Conservation (phyloP, 2,113 vertebrate genomes). For the Misgurnus anguillicaudatus region DNA sequence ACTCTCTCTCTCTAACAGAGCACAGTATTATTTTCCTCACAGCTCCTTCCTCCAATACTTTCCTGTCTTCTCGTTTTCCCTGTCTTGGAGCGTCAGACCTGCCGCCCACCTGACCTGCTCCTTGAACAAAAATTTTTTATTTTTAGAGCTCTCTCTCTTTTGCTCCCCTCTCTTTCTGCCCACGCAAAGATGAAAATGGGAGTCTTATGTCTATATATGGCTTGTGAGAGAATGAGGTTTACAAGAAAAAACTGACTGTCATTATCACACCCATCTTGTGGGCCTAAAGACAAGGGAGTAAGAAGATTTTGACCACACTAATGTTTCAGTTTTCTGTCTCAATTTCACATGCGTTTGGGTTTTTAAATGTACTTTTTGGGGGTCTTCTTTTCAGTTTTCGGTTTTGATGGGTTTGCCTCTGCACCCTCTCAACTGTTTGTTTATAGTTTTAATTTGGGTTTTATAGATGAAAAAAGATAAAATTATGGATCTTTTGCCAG, state of each 20-base stretch:
- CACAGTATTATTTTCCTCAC: slow-evolving; percentile 45
- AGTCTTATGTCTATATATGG: slow-evolving; percentile 58
- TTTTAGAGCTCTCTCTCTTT: slow-evolving; percentile 71
- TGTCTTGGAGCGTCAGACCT: slow-evolving; percentile 57
- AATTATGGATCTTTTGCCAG: too few species aligned
- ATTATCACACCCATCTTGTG: slow-evolving; percentile 43
- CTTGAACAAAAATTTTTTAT: slow-evolving; percentile 77
- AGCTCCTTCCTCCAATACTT: neutral
- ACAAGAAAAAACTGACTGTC: slow-evolving; percentile 45
- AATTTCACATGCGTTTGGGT: neutral
- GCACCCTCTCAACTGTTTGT: neutral
- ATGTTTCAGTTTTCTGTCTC: slow-evolving; percentile 14
- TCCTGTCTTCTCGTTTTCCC: slow-evolving; percentile 38
- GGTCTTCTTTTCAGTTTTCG: neutral
- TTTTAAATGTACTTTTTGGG: neutral
- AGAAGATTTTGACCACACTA: slow-evolving; percentile 24
- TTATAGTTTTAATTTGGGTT: too few species aligned
- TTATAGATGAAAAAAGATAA: neutral
- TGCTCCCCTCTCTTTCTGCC: slow-evolving; percentile 38
- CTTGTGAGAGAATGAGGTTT: slow-evolving; percentile 54
- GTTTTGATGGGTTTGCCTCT: neutral
- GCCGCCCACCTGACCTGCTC: slow-evolving; percentile 67
- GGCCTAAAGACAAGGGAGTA: slow-evolving; percentile 5
- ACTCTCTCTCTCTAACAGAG: slow-evolving; percentile 30
- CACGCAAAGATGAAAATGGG: slow-evolving; percentile 58